Base-by-base conservation (phyloP, 2,113 vertebrate species). In the Cinclus mexicanus region DNA sequence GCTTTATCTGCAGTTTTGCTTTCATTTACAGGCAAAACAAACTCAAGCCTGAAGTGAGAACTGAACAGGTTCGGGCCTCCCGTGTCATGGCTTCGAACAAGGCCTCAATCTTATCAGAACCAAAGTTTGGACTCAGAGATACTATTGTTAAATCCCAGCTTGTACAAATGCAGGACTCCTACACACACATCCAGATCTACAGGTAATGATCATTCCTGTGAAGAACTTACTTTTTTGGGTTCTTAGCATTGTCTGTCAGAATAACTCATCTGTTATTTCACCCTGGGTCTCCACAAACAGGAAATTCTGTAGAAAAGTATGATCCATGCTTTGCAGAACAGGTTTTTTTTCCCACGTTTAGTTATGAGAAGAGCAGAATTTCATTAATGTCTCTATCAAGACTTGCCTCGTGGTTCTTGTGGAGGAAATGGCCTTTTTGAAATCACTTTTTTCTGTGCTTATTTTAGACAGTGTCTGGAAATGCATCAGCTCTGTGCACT, bases 91-190 rank as follows among this genome's bases (percentile, higher is more conserved):
- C 97, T 13, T 97, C 98, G 9, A 98, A 99, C 96, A 98, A 98
- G 95, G 98, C 98, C 65, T 98, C 98, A 14, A 98, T 99, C 78
- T 96, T 99, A 60, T 94, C 98, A 67, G 97, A 99, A 96, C 98
- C 98, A 4, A 98, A 98, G 96, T 99, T 99, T 85, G 98, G 98
- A 14, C 97, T 99, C 26, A 98, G 99, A 52, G 99, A 99, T 85
- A 99, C 98, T 46, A 98, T 99, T 26, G 98, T 99, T 94, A 98
- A 93, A 91, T 99, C 98, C 89, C 98, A 98, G 89, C 98, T 99
- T 26, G 70, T 98, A 33, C 99, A 99, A 92, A 99, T 98, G 86
- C 98, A 99, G 95, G 98, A 98, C 12, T 93, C 97, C 28, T 99
- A 99, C 97, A 99, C 98, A 10, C 96, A 98, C 77, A 97, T 99